These are phyloP conservation scores for Zeus faber DNA, from an alignment of 2,113 vertebrate genomes.

Conservation along the genomic window DNA sequence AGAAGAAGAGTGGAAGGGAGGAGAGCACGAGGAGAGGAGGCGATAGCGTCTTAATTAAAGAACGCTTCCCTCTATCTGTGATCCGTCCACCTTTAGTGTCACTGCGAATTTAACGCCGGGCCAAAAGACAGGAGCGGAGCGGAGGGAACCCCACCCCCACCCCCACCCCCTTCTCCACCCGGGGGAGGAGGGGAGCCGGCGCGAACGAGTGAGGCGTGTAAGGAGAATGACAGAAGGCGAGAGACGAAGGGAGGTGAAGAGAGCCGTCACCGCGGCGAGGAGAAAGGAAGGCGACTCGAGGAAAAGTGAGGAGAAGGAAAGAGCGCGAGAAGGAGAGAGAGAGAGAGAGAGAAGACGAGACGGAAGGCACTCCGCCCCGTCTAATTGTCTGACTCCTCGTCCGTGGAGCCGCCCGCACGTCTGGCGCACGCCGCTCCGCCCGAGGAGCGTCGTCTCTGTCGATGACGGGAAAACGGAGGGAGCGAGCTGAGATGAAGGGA, in stretches of 20 bases:
- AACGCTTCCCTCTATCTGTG: slow-evolving; percentile 47
- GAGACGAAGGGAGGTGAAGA: neutral
- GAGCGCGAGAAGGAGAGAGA: neutral
- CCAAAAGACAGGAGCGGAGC: slow-evolving; percentile 12
- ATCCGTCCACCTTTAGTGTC: slow-evolving; percentile 64
- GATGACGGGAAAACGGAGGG: slow-evolving; percentile 8
- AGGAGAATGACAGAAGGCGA: neutral
- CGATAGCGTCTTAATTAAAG: slow-evolving; percentile 66
- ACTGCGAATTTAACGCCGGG: slow-evolving; percentile 57
- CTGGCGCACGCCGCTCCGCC: slow-evolving; percentile 5
- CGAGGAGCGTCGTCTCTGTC: slow-evolving; percentile 14
- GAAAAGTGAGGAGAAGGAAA: neutral
- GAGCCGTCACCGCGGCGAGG: neutral
- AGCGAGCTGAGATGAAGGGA: slow-evolving; percentile 22
- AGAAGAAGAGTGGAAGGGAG: slow-evolving; percentile 6
- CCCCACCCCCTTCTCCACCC: too few relatives aligned
- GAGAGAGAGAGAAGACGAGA: neutral
- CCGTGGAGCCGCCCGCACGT: slow-evolving; percentile 15
- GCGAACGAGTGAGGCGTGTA: neutral
- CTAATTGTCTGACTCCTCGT: slow-evolving; percentile 14
- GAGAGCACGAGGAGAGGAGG: slow-evolving; percentile 29
- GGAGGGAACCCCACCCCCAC: too few relatives aligned
- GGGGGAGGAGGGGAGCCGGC: neutral
- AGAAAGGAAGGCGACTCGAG: neutral
- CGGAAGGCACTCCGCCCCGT: neutral